A percentile compares a stretch with the other conserved stretches of the same genome.
Conservation (phyloP, 2,797 vertebrate species). For the Coregonus sp. region DNA sequence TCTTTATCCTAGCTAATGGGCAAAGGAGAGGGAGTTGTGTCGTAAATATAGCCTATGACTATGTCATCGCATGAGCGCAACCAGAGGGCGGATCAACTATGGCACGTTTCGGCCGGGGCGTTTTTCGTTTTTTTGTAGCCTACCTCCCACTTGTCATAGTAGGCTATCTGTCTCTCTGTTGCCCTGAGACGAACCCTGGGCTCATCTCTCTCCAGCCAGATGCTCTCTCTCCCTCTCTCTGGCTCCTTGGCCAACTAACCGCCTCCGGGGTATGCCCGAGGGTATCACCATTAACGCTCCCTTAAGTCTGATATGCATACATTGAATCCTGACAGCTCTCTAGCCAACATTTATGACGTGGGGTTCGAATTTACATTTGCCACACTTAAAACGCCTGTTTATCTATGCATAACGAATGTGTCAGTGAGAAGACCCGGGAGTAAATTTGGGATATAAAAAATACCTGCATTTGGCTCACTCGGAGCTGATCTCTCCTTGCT, state of each 20-base stretch:
- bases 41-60: constrained; percentile 40
- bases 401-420: constrained; percentile 1
- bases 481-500: constrained; percentile 17
- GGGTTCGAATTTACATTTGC: constrained; percentile 21
- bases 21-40: constrained; percentile 55
- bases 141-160: constrained; percentile 46
- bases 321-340: constrained; percentile 16
- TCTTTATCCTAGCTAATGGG: constrained; percentile 14
- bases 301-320: not conserved
- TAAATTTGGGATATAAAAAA: not conserved
- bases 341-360: constrained; percentile 34
- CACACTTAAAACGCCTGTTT: constrained; percentile 16
- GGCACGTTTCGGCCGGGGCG: constrained; percentile 51
- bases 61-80: constrained; percentile 38
- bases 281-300: not conserved
- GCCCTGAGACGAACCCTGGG: constrained; percentile 62
- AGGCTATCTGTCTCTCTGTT: constrained; percentile 52
- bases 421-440: constrained; percentile 5
- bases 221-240: constrained; percentile 1
- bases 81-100: constrained; percentile 58
- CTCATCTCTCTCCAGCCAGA: constrained; percentile 37
- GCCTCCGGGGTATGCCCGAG: constrained; percentile 37
- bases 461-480: constrained; percentile 16
- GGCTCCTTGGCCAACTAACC: constrained; percentile 44
- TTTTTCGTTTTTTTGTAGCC: not conserved